Conservation (phyloP, 2,113 vertebrate genomes). For the Passer montanus region DNA sequence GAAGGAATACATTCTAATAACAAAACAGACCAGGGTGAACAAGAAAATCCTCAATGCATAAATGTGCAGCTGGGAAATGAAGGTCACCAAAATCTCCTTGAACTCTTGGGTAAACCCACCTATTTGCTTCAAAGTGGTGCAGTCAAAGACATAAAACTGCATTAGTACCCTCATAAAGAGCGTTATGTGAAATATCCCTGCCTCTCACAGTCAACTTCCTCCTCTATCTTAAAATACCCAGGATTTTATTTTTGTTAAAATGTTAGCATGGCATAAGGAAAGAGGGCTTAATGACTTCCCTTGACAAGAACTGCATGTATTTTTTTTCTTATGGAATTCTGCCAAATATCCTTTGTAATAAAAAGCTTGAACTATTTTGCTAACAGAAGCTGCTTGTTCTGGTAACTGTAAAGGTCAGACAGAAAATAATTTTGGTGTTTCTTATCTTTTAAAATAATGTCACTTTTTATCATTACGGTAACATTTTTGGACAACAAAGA, state of each 20-base stretch:
- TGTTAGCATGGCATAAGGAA: slow-evolving; percentile 59
- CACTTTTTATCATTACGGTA: slow-evolving; percentile 73
- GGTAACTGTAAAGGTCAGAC: slow-evolving; percentile 76
- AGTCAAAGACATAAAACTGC: slow-evolving; percentile 25
- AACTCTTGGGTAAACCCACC: slow-evolving; percentile 38
- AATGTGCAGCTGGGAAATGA: neutral
- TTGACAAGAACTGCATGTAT: slow-evolving; percentile 59
- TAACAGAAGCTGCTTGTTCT: slow-evolving; percentile 70
- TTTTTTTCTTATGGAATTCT: slow-evolving; percentile 41
- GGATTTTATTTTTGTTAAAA: slow-evolving; percentile 65
- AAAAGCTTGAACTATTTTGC: slow-evolving; percentile 73
- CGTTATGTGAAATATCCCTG: slow-evolving; percentile 18
- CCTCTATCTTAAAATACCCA: slow-evolving; percentile 40
- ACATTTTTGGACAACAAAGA: slow-evolving; percentile 70
- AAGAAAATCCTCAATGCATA: neutral
- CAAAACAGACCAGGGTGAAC: neutral
- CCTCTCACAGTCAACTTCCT: slow-evolving; percentile 46
- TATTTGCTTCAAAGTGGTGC: slow-evolving; percentile 15
- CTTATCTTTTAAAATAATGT: slow-evolving; percentile 80
- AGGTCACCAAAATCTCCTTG: slow-evolving; percentile 35
- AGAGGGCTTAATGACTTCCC: slow-evolving; percentile 65
- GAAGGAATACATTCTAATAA: neutral
- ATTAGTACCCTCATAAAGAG: slow-evolving; percentile 14
- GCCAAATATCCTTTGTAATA: slow-evolving; percentile 70
- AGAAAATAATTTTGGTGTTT: slow-evolving; percentile 76